Evolutionary conservation across 30 jellyfish, hydroid and myxozoan species (phyloP), one percentile per base, ranked within the genome.

Genomic region (Aurelia coerulea): DNA sequence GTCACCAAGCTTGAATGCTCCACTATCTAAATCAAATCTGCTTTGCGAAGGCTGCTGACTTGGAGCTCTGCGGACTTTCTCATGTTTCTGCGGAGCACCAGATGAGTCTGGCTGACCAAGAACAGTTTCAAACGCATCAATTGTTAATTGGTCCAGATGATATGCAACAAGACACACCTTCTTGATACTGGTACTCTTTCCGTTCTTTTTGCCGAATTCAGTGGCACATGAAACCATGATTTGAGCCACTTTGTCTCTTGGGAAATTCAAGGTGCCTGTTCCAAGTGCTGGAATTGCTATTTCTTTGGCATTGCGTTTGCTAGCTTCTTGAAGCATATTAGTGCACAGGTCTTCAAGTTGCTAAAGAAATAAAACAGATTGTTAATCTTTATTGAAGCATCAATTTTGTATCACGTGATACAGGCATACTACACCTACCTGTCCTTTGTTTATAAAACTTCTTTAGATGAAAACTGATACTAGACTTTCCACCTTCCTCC

Each of bases 261-360:
- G 91, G 56, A 81, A 81, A 39, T 34, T 17, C 67, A 81, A 41
- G 10, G 29, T 68, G n/a, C 91, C 91, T 5, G 91, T 81, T 53
- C 91, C 91, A 14, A 81, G 84, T 23, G 84, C 91, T n/a, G 91
- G 91, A 1, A 81, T 66, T 4, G 91, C 91, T 11, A 81, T 66
- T 65, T 29, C 69, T 23, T 67, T 51, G 35, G 78, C 80, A 16
- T 32, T 68, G 33, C 14, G n/a, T 35, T 41, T 17, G 19, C n/a
- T 53, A 11, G 80, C 84, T 81, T 81, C 72, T 17, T 50, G 68
- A 32, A 81, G 81, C 31, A 81, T 16, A 1, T 54, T 15, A 10
- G 56, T n/a, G 62, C 68, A 14, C 46, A 80, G 58, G 6, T 46
- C 52, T 56, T 49, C 80, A 18, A 80, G 58, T 13, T n/a, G 53